Base-by-base conservation (phyloP, 2,113 vertebrate species). In the Tragulus kanchil region DNA sequence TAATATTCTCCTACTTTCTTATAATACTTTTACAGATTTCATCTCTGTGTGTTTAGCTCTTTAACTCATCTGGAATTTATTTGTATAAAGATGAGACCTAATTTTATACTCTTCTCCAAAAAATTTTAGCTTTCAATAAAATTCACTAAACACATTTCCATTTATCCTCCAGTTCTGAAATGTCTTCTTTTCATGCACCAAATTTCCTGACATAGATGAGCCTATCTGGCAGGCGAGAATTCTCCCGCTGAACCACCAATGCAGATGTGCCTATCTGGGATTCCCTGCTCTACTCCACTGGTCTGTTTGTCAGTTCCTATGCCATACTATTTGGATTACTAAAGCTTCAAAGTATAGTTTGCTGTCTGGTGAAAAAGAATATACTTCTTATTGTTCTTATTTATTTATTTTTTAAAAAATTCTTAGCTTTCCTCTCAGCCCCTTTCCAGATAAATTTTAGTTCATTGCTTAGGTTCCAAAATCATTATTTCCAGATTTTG, bases 121-220 rank as follows among this genome's bases (percentile, higher is more conserved):
- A 93, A 82, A 23, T 94, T 95, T 95, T 79, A 81, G 52, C 21
- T 94, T 90, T 56, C 54, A 82, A 36, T 83, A 58, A 94, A 48
- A 28, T 52, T 42, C 79, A 79, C 19, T 85, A 31, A 85, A 78
- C 48, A 54, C 36, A 52, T 14, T 36, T 15, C 14, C 64, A 52
- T 48, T 85, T 93, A 71, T 82, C 23, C 1, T 58, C 11, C 64
- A 36, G 3, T 65, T 82, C 89, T 78, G 31, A 96, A 90, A 52
- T 58, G 31, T 19, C 3, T 91, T 50, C 45, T 87, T 90, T 93
- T 45, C 65, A 54, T 25, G 28, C 13, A 56, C 42, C 25, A 90
- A 42, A 50, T 59, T 92, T 83, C 85, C 67, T 58, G 50, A 58
- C 6, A 59, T 1, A 14, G 15, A 52, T 25, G 69, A 42, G 21